A percentile compares a stretch with the other conserved stretches of the same genome.
These are phyloP conservation scores for Periparus ater DNA, from an alignment of 2,797 vertebrate species.

Conservation along the genomic window DNA sequence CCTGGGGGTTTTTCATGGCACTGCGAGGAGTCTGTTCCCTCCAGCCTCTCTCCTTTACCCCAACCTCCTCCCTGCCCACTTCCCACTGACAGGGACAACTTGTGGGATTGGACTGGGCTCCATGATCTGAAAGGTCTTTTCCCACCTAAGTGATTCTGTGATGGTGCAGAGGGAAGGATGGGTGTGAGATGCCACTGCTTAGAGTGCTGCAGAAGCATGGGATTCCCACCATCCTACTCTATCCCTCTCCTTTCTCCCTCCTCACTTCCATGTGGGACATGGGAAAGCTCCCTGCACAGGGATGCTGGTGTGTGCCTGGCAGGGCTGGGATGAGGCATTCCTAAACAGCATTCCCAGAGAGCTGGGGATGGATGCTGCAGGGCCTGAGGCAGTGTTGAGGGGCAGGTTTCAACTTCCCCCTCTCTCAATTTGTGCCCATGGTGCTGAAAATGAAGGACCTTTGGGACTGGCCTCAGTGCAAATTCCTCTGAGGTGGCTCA, in stretches of 20 bases:
- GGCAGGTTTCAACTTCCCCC: background rate
- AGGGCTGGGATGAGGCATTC: background rate
- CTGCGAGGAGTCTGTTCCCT: background rate
- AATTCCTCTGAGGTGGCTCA: background rate
- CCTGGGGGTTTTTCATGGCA: background rate
- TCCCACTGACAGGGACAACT: background rate
- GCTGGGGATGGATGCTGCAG: background rate
- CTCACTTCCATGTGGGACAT: background rate
- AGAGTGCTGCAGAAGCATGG: rapidly evolving
- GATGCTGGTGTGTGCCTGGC: rapidly evolving
- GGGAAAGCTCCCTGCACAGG: rapidly evolving
- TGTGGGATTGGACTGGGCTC: background rate
- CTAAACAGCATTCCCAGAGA: rapidly evolving
- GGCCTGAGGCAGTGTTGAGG: rapidly evolving
- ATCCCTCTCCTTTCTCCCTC: background rate
- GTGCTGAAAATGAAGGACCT: background rate
- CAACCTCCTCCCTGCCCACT: rapidly evolving
- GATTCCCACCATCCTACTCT: background rate
- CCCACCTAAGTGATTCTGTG: background rate
- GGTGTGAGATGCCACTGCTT: background rate
- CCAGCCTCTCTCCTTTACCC: background rate
- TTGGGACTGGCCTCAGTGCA: background rate
- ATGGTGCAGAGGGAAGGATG: background rate
- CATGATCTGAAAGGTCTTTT: background rate
- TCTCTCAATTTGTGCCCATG: background rate